phyloP scores from a whole-genome alignment of 2,113 vertebrate species.

The Vulpes lagopus region DNA sequence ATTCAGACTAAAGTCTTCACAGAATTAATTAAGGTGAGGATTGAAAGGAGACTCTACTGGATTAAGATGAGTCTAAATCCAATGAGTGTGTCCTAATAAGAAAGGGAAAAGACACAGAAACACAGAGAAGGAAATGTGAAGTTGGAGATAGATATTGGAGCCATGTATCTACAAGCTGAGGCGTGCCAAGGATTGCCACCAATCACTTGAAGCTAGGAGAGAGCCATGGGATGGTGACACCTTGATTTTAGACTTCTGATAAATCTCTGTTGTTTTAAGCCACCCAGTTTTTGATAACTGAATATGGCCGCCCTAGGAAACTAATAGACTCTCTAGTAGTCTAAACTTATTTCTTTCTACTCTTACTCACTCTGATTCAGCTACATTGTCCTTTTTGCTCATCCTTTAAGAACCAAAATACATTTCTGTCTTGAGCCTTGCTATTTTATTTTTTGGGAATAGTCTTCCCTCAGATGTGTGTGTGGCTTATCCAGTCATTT shows the following conservation, averaged over 20 bases:
- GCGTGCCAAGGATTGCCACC: too few relatives aligned
- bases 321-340: fast-evolving
- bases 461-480: neutral
- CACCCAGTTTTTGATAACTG: neutral
- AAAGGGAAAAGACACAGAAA: neutral
- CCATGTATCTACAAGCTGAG: neutral
- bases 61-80: neutral
- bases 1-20: neutral
- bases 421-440: neutral
- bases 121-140: neutral
- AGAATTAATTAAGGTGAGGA: neutral
- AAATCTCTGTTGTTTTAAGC: neutral
- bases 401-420: neutral
- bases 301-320: neutral
- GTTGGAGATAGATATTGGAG: neutral
- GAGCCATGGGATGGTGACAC: fast-evolving
- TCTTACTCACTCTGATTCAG: neutral
- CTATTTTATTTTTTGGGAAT: neutral
- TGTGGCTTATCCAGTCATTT: neutral
- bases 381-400: neutral
- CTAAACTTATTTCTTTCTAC: neutral
- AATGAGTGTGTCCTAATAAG: neutral
- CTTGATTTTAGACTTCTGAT: neutral
- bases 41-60: neutral
- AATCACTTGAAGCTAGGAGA: neutral